phyloP scores from a whole-genome alignment of 2,797 vertebrate genomes.

The Scyliorhinus canicula region DNA sequence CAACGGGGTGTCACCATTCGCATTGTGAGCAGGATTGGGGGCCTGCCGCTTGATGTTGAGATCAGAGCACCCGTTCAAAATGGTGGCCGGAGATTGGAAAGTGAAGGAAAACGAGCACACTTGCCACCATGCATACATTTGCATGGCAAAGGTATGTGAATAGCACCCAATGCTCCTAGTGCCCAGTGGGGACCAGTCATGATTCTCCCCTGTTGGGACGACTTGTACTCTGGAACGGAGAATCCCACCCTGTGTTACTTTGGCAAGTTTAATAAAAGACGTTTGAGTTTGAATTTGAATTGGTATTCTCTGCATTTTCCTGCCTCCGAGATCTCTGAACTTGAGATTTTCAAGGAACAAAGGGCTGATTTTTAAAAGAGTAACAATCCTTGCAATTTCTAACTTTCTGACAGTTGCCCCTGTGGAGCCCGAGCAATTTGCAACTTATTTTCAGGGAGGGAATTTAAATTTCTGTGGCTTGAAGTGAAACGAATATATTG shows the following conservation, averaged over 20 bases:
- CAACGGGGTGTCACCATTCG: no score
- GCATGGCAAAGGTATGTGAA: no score
- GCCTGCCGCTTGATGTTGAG: no score
- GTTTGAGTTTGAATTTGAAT: neutral
- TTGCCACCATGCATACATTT: no score
- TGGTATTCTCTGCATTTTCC: neutral
- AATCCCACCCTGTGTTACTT: neutral
- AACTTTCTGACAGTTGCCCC: neutral
- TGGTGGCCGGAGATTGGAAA: no score
- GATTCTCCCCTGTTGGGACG: no score
- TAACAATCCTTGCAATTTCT: neutral
- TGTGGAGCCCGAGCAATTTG: neutral
- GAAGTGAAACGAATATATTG: neutral
- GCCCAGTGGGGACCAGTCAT: no score
- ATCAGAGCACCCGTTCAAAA: no score
- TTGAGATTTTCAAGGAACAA: neutral
- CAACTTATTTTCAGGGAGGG: neutral
- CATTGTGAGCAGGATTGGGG: no score
- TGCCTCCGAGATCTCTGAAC: neutral
- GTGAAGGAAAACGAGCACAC: no score
- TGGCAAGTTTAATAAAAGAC: neutral
- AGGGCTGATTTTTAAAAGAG: neutral
- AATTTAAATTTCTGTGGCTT: neutral
- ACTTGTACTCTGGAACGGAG: no score
- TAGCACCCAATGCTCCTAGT: no score